A percentile compares a stretch with the other conserved stretches of the same genome.
These are phyloP conservation scores for Epizoanthus fatuus DNA, from an alignment of 92 coral and sea anemone species.

Conservation along the genomic window DNA sequence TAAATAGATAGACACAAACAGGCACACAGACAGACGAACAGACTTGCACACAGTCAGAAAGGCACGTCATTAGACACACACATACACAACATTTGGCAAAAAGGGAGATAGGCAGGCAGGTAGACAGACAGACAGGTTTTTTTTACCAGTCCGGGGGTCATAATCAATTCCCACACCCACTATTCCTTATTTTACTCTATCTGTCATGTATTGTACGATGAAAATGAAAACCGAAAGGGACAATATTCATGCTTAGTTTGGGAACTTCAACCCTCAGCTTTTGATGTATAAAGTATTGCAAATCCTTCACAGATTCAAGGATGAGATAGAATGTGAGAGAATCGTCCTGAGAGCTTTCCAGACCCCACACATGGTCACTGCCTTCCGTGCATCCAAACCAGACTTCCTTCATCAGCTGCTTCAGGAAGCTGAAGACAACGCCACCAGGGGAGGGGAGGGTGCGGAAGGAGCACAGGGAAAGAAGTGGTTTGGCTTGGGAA, in stretches of 20 bases:
- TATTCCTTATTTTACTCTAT: too few relatives aligned
- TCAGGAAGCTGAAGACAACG: constrained; percentile 75
- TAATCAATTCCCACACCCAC: too few relatives aligned
- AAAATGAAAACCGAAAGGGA: not conserved
- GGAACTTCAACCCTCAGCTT: not conserved
- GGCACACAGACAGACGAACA: too few relatives aligned
- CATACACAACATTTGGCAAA: not conserved
- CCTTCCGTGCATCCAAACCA: constrained; percentile 93
- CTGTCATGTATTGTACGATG: too few relatives aligned
- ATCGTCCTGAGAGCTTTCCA: constrained; percentile 90
- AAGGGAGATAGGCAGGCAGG: not conserved
- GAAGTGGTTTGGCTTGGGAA: constrained; percentile 17
- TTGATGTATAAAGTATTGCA: not conserved
- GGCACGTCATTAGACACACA: not conserved
- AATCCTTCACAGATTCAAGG: constrained; percentile 80
- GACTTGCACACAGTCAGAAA: not conserved
- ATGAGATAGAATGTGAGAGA: constrained; percentile 94
- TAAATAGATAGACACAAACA: too few relatives aligned
- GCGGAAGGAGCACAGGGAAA: constrained; percentile 64
- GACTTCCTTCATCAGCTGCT: constrained; percentile 85
- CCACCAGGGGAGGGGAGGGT: constrained; percentile 72
- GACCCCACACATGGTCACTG: constrained; percentile 80
- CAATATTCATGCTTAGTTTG: not conserved
- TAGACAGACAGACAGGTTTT: not conserved
- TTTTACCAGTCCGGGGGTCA: too few relatives aligned